Base-by-base conservation (phyloP, 2,888 invertebrate genomes). In the Tribolium freemani region DNA sequence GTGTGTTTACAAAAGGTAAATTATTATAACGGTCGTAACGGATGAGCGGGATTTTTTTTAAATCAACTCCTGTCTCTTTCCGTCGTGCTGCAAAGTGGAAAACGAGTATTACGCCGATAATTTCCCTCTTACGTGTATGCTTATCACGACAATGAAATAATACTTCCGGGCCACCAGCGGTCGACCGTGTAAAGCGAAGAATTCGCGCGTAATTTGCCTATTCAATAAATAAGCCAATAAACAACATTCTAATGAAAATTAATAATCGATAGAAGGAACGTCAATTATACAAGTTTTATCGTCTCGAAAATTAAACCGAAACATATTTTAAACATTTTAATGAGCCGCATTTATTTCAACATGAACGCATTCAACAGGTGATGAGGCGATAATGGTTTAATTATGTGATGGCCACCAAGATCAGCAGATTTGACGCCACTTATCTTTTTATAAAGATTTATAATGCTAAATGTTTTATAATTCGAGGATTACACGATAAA, bases 11-110 rank as follows among this genome's bases (percentile, higher is more conserved):
- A 63, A 30, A 20, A 31, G 31, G 30, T 20, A 44, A 58, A 58
- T 58, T 63, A 58, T 58, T 63, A 30, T 51, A 64, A 64, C 51
- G 51, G 51, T 53, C 21, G 11, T 48, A 60, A 60, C 60, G 60
- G 51, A 26, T 26, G 63, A 30, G 30, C 30, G 50, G 31, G 48
- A 63, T 38, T 63, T 60, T 60, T 51, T 0, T 48, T 48, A 58
- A 57, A 57, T 38, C 9, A 57, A 5, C 38, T 9, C 10, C 48
- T 38, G 38, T 38, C 38, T 38, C 38, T 38, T 38, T 38, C 38
- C 38, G 38, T 6, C 38, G 8, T 38, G 38, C 38, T 38, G 38
- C 38, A 38, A 38, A 38, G 38, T 38, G 38, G n/a, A 26, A 26
- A 45, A 45, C 45, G 45, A 45, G n/a, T 3, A 13, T 31, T 11